Evolutionary conservation across 2,888 invertebrate species (phyloP), one percentile per base, ranked within the genome.

Genomic region (Erynnis tages): DNA sequence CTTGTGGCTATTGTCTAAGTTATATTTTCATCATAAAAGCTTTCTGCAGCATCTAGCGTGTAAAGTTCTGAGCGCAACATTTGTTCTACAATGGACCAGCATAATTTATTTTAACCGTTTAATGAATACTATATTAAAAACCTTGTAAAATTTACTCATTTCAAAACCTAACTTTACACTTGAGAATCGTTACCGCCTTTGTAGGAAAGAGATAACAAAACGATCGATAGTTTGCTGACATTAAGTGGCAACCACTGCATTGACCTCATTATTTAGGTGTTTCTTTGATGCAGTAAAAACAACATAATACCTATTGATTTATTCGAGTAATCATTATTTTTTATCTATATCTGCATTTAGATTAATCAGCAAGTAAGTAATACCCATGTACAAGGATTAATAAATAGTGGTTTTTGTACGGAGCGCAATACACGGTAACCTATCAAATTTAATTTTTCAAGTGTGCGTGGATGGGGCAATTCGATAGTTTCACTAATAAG

Each of bases 201-300:
- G 83, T 64, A 71, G 79, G 87, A 88, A 80, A 85, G 89, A 85
- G 89, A 88, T 79, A 76, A 75, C 78, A 72, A 73, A 81, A 66
- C 74, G 84, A 87, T 88, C 89, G 78, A 87, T 88, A 86, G 76
- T 82, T 85, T 83, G 76, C 78, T 77, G 82, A 82, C 80, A 82
- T 82, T 83, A 81, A 86, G 83, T 78, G 76, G 82, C 79, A 83
- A 83, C 75, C 71, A 77, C 84, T 87, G 89, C 88, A 88, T 81
- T 87, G 89, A 77, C 87, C 86, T 86, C 82, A 79, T 82, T 86
- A 82, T 80, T 82, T 77, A 83, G 82, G 75, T 75, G 72, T 79
- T 81, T 68, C 74, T 77, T 76, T 66, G 63, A 65, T 75, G 76
- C 76, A 72, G 60, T 63, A 50, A 27, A 40, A 19, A 34, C 14